Conservation (phyloP, 2,113 vertebrate species). For the Bothrops jararaca region DNA sequence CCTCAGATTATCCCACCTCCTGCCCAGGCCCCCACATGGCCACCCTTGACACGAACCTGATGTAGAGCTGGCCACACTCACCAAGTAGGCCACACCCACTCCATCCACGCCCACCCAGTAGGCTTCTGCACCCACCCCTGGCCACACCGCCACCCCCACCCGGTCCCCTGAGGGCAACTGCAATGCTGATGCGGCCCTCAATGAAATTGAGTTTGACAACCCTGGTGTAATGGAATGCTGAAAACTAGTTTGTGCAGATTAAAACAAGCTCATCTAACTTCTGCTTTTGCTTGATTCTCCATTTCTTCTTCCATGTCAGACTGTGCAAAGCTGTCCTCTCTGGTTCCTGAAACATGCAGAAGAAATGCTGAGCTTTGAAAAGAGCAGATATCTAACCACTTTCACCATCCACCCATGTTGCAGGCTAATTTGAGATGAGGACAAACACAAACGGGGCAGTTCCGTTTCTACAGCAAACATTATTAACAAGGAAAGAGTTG, state of each 20-base stretch:
- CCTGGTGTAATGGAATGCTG: not conserved
- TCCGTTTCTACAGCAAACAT: not conserved
- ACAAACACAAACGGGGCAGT: not conserved
- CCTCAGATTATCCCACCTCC: too few relatives aligned
- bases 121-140: too few relatives aligned
- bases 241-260: not conserved
- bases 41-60: too few relatives aligned
- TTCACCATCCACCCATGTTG: not conserved
- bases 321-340: not conserved
- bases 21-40: too few relatives aligned
- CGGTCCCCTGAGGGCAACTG: too few relatives aligned
- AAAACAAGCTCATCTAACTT: not conserved
- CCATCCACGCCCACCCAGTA: too few relatives aligned
- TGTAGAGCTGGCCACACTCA: too few relatives aligned
- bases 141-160: too few relatives aligned
- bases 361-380: not conserved
- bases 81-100: too few relatives aligned
- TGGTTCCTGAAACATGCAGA: not conserved
- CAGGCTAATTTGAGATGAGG: not conserved
- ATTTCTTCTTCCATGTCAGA: not conserved
- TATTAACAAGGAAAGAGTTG: not conserved
- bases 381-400: not conserved
- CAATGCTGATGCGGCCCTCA: too few relatives aligned
- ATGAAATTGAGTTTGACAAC: too few relatives aligned
- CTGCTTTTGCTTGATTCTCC: not conserved